phyloP scores from a whole-genome alignment of 2,797 vertebrate species.

The Enteromius anoplus region DNA sequence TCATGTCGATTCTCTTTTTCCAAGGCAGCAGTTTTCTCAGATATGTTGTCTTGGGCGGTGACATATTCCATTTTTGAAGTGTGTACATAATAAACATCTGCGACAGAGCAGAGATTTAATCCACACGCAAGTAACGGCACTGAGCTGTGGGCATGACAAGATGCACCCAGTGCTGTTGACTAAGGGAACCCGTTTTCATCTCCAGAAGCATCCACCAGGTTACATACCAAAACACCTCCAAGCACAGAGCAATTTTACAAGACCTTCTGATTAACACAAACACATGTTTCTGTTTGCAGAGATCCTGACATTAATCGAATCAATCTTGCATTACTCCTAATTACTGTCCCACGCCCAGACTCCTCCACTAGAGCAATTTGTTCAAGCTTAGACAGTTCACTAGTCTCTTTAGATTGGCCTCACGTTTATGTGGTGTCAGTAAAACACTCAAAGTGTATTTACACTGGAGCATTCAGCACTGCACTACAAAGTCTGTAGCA shows the following conservation, averaged over 20 bases:
- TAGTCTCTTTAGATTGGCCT: slow-evolving; percentile 34
- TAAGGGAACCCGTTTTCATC: slow-evolving; percentile 64
- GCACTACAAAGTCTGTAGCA: neutral
- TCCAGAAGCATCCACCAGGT: slow-evolving; percentile 63
- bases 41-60: slow-evolving; percentile 50
- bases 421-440: neutral
- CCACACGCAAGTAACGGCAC: slow-evolving; percentile 60
- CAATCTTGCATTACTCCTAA: slow-evolving; percentile 73
- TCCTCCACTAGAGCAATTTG: slow-evolving; percentile 62
- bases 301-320: slow-evolving; percentile 72
- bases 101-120: slow-evolving; percentile 69
- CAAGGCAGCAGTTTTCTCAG: slow-evolving; percentile 59
- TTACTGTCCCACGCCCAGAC: slow-evolving; percentile 70
- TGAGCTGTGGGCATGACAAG: slow-evolving; percentile 59
- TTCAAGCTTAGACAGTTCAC: slow-evolving; percentile 50
- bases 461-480: neutral
- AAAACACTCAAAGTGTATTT: neutral
- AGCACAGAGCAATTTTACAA: slow-evolving; percentile 66
- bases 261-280: slow-evolving; percentile 68
- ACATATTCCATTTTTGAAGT: slow-evolving; percentile 59
- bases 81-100: slow-evolving; percentile 66
- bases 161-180: slow-evolving; percentile 66
- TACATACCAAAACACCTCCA: slow-evolving; percentile 64
- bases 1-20: slow-evolving; percentile 38
- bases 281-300: slow-evolving; percentile 62